Evolutionary conservation across 2,888 invertebrate species (phyloP).

Genomic region (Hirtodrosophila cameraria): DNA sequence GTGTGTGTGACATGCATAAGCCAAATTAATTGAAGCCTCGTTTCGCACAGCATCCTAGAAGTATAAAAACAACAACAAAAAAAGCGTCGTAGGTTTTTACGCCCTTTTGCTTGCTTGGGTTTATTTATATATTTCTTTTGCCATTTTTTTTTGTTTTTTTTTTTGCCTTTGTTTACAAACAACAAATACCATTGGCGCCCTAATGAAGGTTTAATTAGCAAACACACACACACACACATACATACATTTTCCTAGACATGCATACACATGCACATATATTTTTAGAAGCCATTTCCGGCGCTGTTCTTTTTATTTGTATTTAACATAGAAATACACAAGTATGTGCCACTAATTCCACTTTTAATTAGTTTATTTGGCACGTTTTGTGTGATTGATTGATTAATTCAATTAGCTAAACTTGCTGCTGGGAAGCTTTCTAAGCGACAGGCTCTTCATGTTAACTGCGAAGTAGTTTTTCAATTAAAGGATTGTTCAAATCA

Average conservation of each 20-base stretch:
- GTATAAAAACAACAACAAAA: no score
- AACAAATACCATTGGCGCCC: slow-evolving; percentile 58
- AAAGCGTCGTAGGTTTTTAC: slow-evolving; percentile 34
- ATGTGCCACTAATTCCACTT: slow-evolving; percentile 64
- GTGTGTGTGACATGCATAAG: slow-evolving; percentile 69
- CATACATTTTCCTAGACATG: slow-evolving; percentile 6
- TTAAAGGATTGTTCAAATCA: slow-evolving; percentile 1
- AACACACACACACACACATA: slow-evolving; percentile 27
- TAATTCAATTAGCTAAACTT: slow-evolving; percentile 59
- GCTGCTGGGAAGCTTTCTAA: slow-evolving; percentile 8
- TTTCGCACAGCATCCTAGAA: slow-evolving; percentile 48
- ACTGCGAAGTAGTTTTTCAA: slow-evolving; percentile 5
- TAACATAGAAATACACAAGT: no score
- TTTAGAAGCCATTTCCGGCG: slow-evolving; percentile 49
- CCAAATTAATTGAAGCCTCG: slow-evolving; percentile 72
- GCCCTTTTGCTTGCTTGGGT: slow-evolving; percentile 47
- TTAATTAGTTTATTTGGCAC: slow-evolving; percentile 71
- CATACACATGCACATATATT: slow-evolving; percentile 14
- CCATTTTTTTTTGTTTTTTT: slow-evolving; percentile 11
- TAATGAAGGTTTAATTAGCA: slow-evolving; percentile 78
- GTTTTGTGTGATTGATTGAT: slow-evolving; percentile 66
- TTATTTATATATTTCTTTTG: slow-evolving; percentile 39
- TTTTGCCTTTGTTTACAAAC: slow-evolving; percentile 58
- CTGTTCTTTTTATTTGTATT: slow-evolving; percentile 43
- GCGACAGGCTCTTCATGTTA: neutral